A percentile compares a stretch with the other conserved stretches of the same genome.
These are phyloP conservation scores for Hylyphantes graminicola DNA, from an alignment of 1,140 invertebrate genomes.

Conservation along the genomic window DNA sequence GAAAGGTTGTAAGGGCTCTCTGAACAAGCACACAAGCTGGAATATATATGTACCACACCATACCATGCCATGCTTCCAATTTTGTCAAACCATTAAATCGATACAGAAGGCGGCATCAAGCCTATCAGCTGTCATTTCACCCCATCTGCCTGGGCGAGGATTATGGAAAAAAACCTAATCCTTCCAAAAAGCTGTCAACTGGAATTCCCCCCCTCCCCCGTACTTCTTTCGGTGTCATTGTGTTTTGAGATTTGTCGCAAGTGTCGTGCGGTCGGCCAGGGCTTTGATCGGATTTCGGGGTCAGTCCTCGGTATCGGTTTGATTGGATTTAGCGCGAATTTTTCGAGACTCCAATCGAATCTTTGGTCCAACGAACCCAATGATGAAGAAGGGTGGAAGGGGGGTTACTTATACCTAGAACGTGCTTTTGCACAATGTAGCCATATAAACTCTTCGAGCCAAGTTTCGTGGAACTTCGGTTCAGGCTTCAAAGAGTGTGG, in stretches of 20 bases:
- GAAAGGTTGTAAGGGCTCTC: no score
- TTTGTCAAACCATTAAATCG: background rate
- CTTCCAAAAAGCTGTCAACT: slow-evolving; percentile 17
- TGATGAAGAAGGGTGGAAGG: background rate
- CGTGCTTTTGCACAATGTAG: no score
- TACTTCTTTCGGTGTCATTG: background rate
- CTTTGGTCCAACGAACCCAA: slow-evolving; percentile 15
- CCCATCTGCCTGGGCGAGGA: slow-evolving; percentile 21
- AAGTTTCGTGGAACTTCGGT: no score
- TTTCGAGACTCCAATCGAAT: background rate
- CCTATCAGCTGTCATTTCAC: slow-evolving; percentile 24
- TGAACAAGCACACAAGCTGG: no score
- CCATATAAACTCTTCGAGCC: no score
- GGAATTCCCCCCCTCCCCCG: background rate
- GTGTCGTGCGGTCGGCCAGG: slow-evolving; percentile 24
- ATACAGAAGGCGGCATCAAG: background rate
- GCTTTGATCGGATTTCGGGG: slow-evolving; percentile 33
- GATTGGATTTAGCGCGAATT: slow-evolving; percentile 26
- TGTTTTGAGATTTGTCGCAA: slow-evolving; percentile 18
- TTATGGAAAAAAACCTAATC: slow-evolving; percentile 10
- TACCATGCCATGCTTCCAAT: no score
- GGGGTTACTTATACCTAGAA: no score
- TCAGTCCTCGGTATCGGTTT: slow-evolving; percentile 7
- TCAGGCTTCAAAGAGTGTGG: no score
- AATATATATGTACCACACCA: no score